A percentile compares a stretch with the other conserved stretches of the same genome.
phyloP scores from a whole-genome alignment of 92 coral and sea anemone species.

The Epizoanthus scotinus region DNA sequence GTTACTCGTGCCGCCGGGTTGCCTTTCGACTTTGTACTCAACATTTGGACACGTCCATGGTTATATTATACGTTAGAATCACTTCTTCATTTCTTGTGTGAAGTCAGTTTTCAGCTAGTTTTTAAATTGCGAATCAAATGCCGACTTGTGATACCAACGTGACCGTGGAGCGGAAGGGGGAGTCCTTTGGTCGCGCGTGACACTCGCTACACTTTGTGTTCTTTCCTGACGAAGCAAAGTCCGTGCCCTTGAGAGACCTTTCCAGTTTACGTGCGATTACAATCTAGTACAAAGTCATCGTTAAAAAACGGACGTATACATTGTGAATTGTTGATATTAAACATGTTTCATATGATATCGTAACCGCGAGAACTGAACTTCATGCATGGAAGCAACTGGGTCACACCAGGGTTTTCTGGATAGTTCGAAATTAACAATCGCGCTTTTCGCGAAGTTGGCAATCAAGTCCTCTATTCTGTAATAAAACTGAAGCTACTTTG shows the following conservation, averaged over 20 bases:
- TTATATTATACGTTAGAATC: too few species aligned
- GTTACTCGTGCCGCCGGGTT: too few species aligned
- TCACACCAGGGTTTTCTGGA: background rate
- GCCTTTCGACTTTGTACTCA: too few species aligned
- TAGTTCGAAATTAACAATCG: background rate
- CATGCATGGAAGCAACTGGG: background rate
- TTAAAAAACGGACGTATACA: too few species aligned
- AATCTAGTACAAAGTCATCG: background rate
- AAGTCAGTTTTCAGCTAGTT: too few species aligned
- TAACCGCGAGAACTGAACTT: background rate
- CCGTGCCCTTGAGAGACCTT: background rate
- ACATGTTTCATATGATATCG: background rate
- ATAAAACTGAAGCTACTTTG: background rate
- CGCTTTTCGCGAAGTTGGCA: too few species aligned
- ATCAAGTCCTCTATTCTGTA: background rate
- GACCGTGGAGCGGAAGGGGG: constrained; percentile 5
- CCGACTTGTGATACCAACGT: too few species aligned
- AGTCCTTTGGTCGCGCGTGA: background rate
- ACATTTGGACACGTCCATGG: too few species aligned
- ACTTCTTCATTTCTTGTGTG: too few species aligned
- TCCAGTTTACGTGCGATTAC: background rate
- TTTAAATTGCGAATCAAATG: too few species aligned
- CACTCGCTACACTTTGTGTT: background rate
- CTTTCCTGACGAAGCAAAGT: background rate
- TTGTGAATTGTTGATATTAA: background rate